phyloP scores from a whole-genome alignment of 2,888 invertebrate species.

The Linnaemya vulpina region DNA sequence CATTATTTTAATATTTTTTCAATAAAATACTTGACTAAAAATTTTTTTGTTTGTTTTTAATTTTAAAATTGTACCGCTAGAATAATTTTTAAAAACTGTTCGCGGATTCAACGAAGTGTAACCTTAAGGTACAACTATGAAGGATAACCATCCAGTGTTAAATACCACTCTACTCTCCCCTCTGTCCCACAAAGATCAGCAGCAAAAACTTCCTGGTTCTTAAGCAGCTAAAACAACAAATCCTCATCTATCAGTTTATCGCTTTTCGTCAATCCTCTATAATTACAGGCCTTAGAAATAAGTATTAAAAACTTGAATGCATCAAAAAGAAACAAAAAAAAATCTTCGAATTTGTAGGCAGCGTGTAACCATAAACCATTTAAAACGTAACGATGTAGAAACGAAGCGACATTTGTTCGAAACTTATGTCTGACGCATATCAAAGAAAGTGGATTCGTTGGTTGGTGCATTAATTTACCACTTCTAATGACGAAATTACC shows the following conservation, averaged over 20 bases:
- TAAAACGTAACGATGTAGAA: constrained; percentile 9
- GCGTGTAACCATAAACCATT: constrained; percentile 56
- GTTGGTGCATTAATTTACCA: constrained; percentile 57
- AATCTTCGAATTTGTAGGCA: constrained; percentile 32
- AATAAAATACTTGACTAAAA: too few relatives aligned
- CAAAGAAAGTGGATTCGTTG: constrained; percentile 32
- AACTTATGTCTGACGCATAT: constrained; percentile 30
- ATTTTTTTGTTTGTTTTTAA: too few relatives aligned
- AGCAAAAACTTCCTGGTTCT: too few relatives aligned
- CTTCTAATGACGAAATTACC: constrained; percentile 63
- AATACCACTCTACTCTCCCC: too few relatives aligned
- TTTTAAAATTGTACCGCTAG: too few relatives aligned
- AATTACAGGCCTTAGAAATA: constrained; percentile 31
- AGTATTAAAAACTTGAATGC: constrained; percentile 6
- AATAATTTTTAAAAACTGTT: too few relatives aligned
- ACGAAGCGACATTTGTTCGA: constrained; percentile 45
- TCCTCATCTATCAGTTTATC: constrained; percentile 1
- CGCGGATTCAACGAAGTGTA: too few relatives aligned
- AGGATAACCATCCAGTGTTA: too few relatives aligned
- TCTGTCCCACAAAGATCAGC: too few relatives aligned
- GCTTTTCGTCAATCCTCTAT: constrained; percentile 21
- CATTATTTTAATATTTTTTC: too few relatives aligned
- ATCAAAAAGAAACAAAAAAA: not conserved
- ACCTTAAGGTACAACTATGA: too few relatives aligned
- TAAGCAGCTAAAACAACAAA: too few relatives aligned